phyloP scores from a whole-genome alignment of 1,140 invertebrate genomes.

The Diprion similis region DNA sequence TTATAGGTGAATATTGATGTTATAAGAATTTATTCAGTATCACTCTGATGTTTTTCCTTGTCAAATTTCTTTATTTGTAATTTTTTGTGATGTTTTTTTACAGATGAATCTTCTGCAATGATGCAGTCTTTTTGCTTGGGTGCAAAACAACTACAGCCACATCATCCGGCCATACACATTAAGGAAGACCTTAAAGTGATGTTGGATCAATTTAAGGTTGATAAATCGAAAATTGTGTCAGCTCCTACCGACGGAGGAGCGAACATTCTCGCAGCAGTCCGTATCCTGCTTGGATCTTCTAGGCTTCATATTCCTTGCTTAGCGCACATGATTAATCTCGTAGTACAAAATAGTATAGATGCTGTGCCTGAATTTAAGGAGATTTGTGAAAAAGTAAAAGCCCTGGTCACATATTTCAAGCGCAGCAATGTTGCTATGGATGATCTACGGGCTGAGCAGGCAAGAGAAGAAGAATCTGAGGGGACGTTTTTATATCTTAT shows the following conservation, averaged over 20 bases:
- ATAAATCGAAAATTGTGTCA: slow-evolving; percentile 44
- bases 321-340: slow-evolving; percentile 52
- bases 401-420: slow-evolving; percentile 50
- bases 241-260: slow-evolving; percentile 51
- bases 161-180: too few relatives aligned
- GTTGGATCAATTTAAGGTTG: slow-evolving; percentile 45
- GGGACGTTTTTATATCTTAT: slow-evolving; percentile 36
- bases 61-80: slow-evolving; percentile 26
- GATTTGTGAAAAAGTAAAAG: slow-evolving; percentile 37
- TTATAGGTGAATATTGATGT: slow-evolving; percentile 15
- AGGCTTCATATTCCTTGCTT: too few relatives aligned
- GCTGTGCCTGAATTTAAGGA: slow-evolving; percentile 13
- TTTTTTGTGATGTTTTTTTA: slow-evolving; percentile 32
- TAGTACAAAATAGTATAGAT: slow-evolving; percentile 35
- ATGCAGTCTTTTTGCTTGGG: slow-evolving; percentile 41
- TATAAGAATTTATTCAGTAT: slow-evolving; percentile 22
- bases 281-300: slow-evolving; percentile 50
- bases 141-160: slow-evolving; percentile 41
- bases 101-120: slow-evolving; percentile 32
- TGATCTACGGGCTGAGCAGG: slow-evolving; percentile 38
- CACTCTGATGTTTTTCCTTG: slow-evolving; percentile 23
- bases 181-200: slow-evolving; percentile 39
- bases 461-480: not conserved
- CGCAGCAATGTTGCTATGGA: slow-evolving; percentile 47
- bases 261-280: slow-evolving; percentile 48